These are phyloP conservation scores for Triplophysa yarkandensis DNA, from an alignment of 2,797 vertebrate species.

Conservation along the genomic window DNA sequence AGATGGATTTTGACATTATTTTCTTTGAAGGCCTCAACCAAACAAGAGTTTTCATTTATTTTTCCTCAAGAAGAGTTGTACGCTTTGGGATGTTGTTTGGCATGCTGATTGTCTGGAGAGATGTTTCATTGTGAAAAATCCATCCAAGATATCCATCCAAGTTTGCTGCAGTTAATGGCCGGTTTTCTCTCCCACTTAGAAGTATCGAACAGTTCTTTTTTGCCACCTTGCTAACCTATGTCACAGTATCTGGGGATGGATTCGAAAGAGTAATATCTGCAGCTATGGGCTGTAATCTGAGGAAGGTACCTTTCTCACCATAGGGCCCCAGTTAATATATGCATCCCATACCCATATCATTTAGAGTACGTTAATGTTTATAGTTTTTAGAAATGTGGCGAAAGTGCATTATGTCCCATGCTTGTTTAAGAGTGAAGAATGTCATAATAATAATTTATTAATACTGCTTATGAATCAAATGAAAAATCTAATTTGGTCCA, in stretches of 20 bases:
- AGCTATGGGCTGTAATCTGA: constrained; percentile 27
- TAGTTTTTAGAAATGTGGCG: too few species aligned
- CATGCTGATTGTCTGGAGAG: constrained; percentile 66
- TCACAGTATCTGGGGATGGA: constrained; percentile 18
- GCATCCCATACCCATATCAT: constrained; percentile 32
- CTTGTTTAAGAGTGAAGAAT: too few species aligned
- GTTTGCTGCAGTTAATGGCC: constrained; percentile 36
- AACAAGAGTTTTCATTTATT: constrained; percentile 76
- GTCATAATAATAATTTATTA: too few species aligned
- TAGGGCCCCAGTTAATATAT: constrained; percentile 4
- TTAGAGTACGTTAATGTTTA: too few species aligned
- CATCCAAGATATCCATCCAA: constrained; percentile 50
- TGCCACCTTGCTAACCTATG: constrained; percentile 14
- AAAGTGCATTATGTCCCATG: too few species aligned
- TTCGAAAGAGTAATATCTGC: constrained; percentile 32
- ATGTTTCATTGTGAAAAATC: constrained; percentile 60
- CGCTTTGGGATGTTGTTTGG: constrained; percentile 76
- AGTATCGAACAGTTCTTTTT: constrained; percentile 15
- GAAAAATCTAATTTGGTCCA: too few species aligned
- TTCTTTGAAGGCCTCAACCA: constrained; percentile 69
- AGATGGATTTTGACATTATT: constrained; percentile 64
- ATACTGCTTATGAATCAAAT: too few species aligned
- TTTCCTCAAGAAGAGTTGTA: constrained; percentile 71
- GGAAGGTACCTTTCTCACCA: constrained; percentile 28
- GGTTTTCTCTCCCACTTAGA: constrained; percentile 25